Base-by-base conservation (phyloP, 2,888 invertebrate genomes). In the Ceramica pisi region DNA sequence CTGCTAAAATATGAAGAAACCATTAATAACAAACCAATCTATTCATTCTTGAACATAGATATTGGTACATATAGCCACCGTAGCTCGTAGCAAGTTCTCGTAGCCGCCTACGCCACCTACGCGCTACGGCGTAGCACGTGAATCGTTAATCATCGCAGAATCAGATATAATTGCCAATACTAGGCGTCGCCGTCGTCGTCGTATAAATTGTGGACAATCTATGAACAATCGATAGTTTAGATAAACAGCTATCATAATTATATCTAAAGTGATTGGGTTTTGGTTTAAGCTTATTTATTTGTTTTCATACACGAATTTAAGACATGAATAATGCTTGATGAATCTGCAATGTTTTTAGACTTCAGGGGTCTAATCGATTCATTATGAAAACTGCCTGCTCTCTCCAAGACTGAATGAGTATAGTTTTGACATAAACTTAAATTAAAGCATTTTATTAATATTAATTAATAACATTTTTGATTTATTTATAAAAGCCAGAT, bases 101-200 rank as follows among this genome's bases (percentile, higher is more conserved):
- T 55, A 70, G 71, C 12, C 14, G 53, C 23, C 75, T 68, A 67
- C 68, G 68, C 31, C 48, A 26, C 38, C 50, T 64, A 65, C 71
- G 71, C 66, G 53, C 78, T 73, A 77, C 71, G 78, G 16, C 60
- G 74, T 78, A 73, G 74, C 64, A 78, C 78, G 71, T 78, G 72
- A 35, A 35, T 56, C 78, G 48, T 78, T 61, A 44, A 74, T 78
- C 72, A 74, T 50, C 7, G 9, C 26, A 26, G 68, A 75, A 35
- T 75, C 35, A 12, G 71, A 78, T 78, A 55, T 74, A 70, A 73
- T 77, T 73, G 71, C 26, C 78, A 70, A 60, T 78, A 71, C 78
- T 61, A 35, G 9, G 44, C 56, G 60, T 44, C n/a, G n/a, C n/a
- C n/a, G n/a, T n/a, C n/a, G n/a, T n/a, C n/a, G n/a, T n/a, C 38